Conservation (phyloP, 1,140 invertebrate species). For the Meteorus sp. region DNA sequence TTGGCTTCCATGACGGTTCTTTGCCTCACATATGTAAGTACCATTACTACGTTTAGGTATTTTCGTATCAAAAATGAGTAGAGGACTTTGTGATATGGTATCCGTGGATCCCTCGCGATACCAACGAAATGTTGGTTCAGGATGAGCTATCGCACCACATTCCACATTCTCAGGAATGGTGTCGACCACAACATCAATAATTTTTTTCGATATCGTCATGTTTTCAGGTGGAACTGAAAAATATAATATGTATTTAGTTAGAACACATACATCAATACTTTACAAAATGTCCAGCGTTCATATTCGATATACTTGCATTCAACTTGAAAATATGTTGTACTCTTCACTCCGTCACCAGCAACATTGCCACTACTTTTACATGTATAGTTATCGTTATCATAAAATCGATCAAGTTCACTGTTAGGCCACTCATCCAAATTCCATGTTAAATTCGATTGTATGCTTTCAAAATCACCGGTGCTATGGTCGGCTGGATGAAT, state of each 20-base stretch:
- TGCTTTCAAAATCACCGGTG: slow-evolving; percentile 85
- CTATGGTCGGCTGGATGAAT: slow-evolving; percentile 65
- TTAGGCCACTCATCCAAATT: slow-evolving; percentile 83
- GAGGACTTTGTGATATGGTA: slow-evolving; percentile 58
- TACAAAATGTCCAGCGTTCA: no score
- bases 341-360: slow-evolving; percentile 72
- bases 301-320: slow-evolving; percentile 73
- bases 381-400: slow-evolving; percentile 81
- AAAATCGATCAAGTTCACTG: slow-evolving; percentile 71
- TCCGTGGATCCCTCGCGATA: slow-evolving; percentile 60
- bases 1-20: slow-evolving; percentile 73
- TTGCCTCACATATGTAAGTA: slow-evolving; percentile 75
- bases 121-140: slow-evolving; percentile 72
- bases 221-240: slow-evolving; percentile 84
- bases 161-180: slow-evolving; percentile 74
- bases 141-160: slow-evolving; percentile 76
- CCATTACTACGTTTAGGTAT: slow-evolving; percentile 68
- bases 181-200: slow-evolving; percentile 76
- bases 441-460: slow-evolving; percentile 78
- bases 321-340: slow-evolving; percentile 79
- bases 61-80: slow-evolving; percentile 62
- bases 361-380: slow-evolving; percentile 80
- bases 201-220: slow-evolving; percentile 71
- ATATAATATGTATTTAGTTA: slow-evolving; percentile 14
- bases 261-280: no score